Base-by-base conservation (phyloP, 2,888 invertebrate genomes). In the Tridacna gigas region DNA sequence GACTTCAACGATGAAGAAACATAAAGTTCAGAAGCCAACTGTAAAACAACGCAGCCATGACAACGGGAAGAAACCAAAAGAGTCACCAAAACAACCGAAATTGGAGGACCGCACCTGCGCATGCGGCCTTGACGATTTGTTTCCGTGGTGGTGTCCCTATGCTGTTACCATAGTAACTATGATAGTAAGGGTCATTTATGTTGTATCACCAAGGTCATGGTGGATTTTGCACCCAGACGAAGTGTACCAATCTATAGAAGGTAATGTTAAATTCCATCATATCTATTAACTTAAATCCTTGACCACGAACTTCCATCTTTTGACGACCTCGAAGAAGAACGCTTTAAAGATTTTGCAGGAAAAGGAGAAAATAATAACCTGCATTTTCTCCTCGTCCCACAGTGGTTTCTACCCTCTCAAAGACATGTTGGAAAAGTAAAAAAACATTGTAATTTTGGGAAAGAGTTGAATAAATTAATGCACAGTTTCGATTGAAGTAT, bases 131-230 rank as follows among this genome's bases (percentile, higher is more conserved):
- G 75, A 75, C 75, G 63, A 28, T 56, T 26, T 22, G 12, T 48
- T 91, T 61, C 90, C 91, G 28, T 56, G 76, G 56, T 84, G 86
- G 77, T 80, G 82, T 18, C 88, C 86, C 0, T 90, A 89, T 89
- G 22, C 89, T 13, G 83, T 92, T 22, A 87, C 88, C 66, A 7
- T 86, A 0, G 74, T 91, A 13, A 91, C 91, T n/a, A 65, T 91
- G 69, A 74, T 82, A 13, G 28, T 89, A 9, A 80, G 93, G 26
- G 48, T 82, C 22, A 69, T 51, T 61, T 81, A 83, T 47, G 82
- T 82, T 22, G 74, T 61, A 18, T 63, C 63, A 18, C 45, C 67
- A 60, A 71, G 67, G 51, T 79, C 75, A 66, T 80, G 71, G 77
- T 80, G 83, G 88, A 73, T 79, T 37, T 77, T 80, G 15, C 83